Conservation (phyloP, 1,140 invertebrate genomes). For the Portunus trituberculatus region DNA sequence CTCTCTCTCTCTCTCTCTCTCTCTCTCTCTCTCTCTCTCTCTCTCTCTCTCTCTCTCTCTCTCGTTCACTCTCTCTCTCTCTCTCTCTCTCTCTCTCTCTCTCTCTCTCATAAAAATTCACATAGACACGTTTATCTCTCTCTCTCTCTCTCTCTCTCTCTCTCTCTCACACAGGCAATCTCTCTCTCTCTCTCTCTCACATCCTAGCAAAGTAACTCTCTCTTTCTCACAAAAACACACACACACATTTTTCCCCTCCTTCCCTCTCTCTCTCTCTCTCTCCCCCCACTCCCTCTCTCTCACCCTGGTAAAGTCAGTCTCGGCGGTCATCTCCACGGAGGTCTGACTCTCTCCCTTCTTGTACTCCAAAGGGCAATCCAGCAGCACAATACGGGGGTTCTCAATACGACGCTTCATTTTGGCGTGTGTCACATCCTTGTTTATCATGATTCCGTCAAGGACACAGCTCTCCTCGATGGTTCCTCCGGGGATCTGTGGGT, state of each 20-base stretch:
- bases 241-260: neutral
- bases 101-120: too few species aligned
- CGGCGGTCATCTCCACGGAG: slow-evolving; percentile 97
- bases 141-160: too few species aligned
- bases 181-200: too few species aligned
- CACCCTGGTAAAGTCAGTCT: slow-evolving; percentile 94
- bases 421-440: slow-evolving; percentile 99
- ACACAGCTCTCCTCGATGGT: slow-evolving; percentile 96
- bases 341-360: slow-evolving; percentile 99
- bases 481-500: slow-evolving; percentile 91
- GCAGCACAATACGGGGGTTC: slow-evolving; percentile 96
- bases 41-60: too few species aligned
- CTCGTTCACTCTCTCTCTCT: too few species aligned
- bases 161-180: too few species aligned
- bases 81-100: too few species aligned
- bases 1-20: too few species aligned
- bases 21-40: too few species aligned
- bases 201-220: too few species aligned
- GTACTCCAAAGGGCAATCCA: slow-evolving; percentile 98
- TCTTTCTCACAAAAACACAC: neutral
- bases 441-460: slow-evolving; percentile 98
- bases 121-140: too few species aligned
- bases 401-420: slow-evolving; percentile 98
- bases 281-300: neutral
- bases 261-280: neutral